A percentile compares a stretch with the other conserved stretches of the same genome.
Evolutionary conservation across 2,797 vertebrate genomes (phyloP).

Genomic region (Lacerta agilis): DNA sequence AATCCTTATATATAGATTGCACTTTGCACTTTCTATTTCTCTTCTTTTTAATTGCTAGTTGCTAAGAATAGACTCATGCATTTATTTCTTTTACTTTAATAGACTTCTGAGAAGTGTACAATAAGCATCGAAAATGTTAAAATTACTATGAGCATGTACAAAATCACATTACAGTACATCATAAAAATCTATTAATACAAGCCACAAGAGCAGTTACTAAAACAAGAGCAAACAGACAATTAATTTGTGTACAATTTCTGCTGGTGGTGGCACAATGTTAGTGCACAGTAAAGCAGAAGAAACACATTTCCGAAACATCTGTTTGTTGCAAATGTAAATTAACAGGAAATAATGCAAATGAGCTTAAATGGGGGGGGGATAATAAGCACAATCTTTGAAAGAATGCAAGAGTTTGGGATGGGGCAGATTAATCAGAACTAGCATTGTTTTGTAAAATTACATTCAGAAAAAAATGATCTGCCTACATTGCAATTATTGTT

Average conservation of each 20-base stretch:
- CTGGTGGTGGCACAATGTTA: not conserved
- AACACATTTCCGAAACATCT: not conserved
- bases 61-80: not conserved
- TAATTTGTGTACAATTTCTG: not conserved
- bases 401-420: not conserved
- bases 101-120: not conserved
- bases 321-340: conserved; percentile 18
- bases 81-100: not conserved
- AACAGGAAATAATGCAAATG: conserved; percentile 7
- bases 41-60: not conserved
- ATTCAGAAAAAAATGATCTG: not conserved
- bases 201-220: not conserved
- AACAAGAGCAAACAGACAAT: not conserved
- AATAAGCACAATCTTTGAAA: not conserved
- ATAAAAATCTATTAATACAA: not conserved
- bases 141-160: too few species aligned
- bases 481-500: not conserved
- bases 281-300: not conserved
- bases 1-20: not conserved
- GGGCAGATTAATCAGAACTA: not conserved
- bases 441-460: not conserved
- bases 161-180: not conserved
- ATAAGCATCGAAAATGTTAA: not conserved
- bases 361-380: not conserved
- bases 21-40: not conserved